Percentiles rank a stretch among this genome's conserved stretches.
Evolutionary conservation across 2,888 invertebrate species (phyloP).

Genomic region (Amiota mariae): DNA sequence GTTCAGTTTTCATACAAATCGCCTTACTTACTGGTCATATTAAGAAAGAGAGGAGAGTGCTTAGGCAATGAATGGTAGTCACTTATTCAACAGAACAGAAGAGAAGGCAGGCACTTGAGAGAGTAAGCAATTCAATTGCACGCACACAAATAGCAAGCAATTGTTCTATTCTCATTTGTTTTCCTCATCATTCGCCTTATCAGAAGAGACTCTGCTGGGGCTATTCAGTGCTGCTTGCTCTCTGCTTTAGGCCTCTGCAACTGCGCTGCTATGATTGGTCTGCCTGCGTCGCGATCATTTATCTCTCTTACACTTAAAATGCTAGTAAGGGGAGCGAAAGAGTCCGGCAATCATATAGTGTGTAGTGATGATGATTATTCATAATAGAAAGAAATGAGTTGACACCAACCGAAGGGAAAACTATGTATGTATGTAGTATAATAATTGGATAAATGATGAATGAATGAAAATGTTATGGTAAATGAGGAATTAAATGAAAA

Average conservation of each 20-base stretch:
- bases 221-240: background rate
- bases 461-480: no score
- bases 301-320: background rate
- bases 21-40: background rate
- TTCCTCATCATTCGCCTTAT: slow-evolving; percentile 8
- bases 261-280: background rate
- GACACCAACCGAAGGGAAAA: background rate
- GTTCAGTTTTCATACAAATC: no score
- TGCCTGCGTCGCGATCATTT: slow-evolving; percentile 33
- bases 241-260: background rate
- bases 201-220: background rate
- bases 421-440: no score
- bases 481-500: no score
- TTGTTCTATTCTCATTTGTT: slow-evolving; percentile 12
- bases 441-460: no score
- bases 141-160: background rate
- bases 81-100: no score
- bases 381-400: background rate
- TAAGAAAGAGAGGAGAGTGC: background rate
- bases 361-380: background rate
- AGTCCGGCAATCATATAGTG: background rate
- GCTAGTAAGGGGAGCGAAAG: background rate
- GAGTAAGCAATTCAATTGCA: background rate
- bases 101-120: background rate
- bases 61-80: no score